phyloP scores from a whole-genome alignment of 2,888 invertebrate genomes.

The Melinaea menophilus region DNA sequence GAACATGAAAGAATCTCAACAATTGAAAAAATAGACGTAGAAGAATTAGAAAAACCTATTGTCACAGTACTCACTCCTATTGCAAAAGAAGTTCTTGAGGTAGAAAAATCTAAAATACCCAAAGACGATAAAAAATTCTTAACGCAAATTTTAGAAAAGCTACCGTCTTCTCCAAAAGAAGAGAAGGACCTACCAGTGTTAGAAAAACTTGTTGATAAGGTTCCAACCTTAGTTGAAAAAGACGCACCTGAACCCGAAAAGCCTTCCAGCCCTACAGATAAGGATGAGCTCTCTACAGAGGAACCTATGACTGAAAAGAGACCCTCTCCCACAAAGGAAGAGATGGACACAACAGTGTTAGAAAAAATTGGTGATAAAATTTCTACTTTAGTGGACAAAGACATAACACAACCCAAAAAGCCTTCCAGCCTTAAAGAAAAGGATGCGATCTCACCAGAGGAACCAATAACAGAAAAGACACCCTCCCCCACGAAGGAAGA shows the following conservation, averaged over 20 bases:
- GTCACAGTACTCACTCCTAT: conserved; percentile 15
- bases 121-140: not conserved
- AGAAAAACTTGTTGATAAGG: conserved; percentile 13
- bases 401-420: conserved; percentile 1
- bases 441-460: not conserved
- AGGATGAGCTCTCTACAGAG: no score
- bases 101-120: conserved; percentile 3
- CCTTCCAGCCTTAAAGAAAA: not conserved
- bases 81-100: not conserved
- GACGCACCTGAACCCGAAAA: not conserved
- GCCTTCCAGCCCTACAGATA: no score
- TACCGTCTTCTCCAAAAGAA: no score
- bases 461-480: no score
- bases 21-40: not conserved
- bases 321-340: no score
- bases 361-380: not conserved
- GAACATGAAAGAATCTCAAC: conserved; percentile 5
- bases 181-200: not conserved
- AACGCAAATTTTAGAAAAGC: no score
- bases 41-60: not conserved
- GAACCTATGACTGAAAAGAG: no score
- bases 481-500: no score
- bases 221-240: conserved; percentile 7
- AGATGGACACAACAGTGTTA: not conserved
- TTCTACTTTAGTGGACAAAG: conserved; percentile 5